Conservation (phyloP, 2,113 vertebrate genomes). For the Myotis lucifugus region DNA sequence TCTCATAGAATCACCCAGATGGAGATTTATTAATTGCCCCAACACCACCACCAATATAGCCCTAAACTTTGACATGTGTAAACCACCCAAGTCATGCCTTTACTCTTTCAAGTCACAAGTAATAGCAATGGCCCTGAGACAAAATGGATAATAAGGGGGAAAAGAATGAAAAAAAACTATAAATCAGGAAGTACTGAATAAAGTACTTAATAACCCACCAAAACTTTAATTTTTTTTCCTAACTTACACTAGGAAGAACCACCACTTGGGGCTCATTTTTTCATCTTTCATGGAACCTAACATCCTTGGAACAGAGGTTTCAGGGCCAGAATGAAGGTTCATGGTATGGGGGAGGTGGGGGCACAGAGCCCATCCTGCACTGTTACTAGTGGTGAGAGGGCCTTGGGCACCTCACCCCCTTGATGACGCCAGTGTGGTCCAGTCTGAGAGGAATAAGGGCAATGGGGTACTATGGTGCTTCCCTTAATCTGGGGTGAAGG, state of each 20-base stretch:
- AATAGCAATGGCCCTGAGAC: background rate
- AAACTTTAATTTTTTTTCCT: background rate
- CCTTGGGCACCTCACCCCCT: background rate
- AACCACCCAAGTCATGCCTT: background rate
- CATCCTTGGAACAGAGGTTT: background rate
- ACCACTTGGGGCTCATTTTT: background rate
- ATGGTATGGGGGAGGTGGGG: too few species aligned
- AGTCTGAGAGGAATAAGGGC: background rate
- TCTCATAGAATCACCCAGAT: background rate
- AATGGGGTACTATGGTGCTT: accelerated
- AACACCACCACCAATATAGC: background rate
- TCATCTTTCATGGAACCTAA: background rate
- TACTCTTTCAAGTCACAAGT: background rate
- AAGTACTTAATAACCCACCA: background rate
- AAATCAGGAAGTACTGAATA: background rate
- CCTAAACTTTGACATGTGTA: conserved; percentile 9
- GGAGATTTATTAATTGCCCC: background rate
- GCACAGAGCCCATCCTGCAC: background rate
- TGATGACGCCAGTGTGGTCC: background rate
- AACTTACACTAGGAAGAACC: background rate
- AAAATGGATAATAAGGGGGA: background rate
- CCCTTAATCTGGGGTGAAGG: background rate
- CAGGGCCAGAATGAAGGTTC: background rate
- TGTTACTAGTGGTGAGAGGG: background rate
- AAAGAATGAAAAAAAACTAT: background rate